Conservation (phyloP, 2,113 vertebrate genomes). For the Hippolais icterina region DNA sequence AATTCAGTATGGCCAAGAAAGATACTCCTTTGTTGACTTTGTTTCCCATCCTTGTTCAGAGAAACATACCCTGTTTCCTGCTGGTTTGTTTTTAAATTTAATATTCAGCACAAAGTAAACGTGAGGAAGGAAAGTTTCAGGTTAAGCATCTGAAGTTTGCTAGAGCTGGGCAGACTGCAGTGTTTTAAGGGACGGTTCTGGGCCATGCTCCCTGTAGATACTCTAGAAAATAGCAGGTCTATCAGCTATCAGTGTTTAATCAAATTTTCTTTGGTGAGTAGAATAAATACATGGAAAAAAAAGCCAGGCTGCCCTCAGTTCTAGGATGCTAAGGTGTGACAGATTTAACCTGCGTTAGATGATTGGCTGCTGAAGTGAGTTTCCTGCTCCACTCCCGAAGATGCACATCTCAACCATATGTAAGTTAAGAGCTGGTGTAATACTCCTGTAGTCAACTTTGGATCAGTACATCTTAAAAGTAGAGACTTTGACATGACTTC, state of each 20-base stretch:
- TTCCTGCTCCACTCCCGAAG: not conserved
- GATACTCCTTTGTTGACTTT: not conserved
- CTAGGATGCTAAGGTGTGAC: not conserved
- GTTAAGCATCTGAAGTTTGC: not conserved
- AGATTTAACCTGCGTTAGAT: not conserved
- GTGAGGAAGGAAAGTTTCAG: not conserved
- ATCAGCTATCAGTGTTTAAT: not conserved
- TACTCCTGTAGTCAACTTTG: not conserved
- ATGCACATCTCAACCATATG: not conserved
- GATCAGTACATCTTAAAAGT: not conserved
- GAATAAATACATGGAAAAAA: not conserved
- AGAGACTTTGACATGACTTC: not conserved
- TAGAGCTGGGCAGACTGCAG: not conserved
- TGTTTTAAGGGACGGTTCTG: not conserved
- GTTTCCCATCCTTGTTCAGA: not conserved
- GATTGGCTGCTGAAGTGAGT: not conserved
- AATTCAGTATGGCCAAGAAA: not conserved
- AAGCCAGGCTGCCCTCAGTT: not conserved
- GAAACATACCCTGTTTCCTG: not conserved
- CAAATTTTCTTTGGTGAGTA: not conserved
- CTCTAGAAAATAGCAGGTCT: not conserved
- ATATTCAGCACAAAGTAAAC: not conserved
- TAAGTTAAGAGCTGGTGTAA: not conserved
- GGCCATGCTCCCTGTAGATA: not conserved
- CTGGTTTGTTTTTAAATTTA: not conserved